A percentile compares a stretch with the other conserved stretches of the same genome.
These are phyloP conservation scores for Pygoscelis adeliae DNA, from an alignment of 2,113 vertebrate species.

Conservation along the genomic window DNA sequence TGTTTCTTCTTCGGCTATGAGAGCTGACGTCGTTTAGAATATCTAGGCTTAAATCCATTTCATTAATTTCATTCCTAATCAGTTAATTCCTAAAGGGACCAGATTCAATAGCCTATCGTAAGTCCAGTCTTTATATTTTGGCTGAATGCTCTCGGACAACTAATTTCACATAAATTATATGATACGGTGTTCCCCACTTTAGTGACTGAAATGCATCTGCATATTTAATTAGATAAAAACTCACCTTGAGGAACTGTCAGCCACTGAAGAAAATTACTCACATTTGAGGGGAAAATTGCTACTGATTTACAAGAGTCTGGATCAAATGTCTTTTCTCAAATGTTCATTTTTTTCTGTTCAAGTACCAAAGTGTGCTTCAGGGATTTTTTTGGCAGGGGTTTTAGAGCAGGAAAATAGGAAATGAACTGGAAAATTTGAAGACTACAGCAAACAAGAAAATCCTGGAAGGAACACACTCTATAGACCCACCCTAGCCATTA, in stretches of 20 bases:
- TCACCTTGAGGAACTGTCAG: neutral
- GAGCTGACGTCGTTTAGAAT: neutral
- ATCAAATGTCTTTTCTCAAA: neutral
- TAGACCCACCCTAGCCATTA: constrained; percentile 9
- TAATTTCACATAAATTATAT: neutral
- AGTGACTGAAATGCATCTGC: neutral
- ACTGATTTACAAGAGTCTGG: neutral
- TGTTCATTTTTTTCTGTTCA: neutral
- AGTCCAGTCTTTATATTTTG: neutral
- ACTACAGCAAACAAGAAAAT: constrained; percentile 1
- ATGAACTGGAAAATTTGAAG: constrained; percentile 13
- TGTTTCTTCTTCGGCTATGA: neutral
- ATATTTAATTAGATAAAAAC: neutral
- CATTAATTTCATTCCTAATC: neutral
- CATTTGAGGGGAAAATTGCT: neutral
- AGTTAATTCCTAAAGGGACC: neutral
- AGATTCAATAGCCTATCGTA: neutral
- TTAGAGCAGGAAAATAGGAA: constrained; percentile 22
- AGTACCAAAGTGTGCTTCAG: neutral
- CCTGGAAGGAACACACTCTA: constrained; percentile 32
- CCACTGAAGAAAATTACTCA: neutral
- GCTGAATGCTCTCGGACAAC: neutral
- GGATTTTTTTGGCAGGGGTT: neutral
- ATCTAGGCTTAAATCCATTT: neutral
- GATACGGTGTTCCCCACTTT: neutral